Percentiles rank a stretch among this genome's conserved stretches.
phyloP scores from a whole-genome alignment of 2,888 invertebrate species.

The Selenia dentaria region DNA sequence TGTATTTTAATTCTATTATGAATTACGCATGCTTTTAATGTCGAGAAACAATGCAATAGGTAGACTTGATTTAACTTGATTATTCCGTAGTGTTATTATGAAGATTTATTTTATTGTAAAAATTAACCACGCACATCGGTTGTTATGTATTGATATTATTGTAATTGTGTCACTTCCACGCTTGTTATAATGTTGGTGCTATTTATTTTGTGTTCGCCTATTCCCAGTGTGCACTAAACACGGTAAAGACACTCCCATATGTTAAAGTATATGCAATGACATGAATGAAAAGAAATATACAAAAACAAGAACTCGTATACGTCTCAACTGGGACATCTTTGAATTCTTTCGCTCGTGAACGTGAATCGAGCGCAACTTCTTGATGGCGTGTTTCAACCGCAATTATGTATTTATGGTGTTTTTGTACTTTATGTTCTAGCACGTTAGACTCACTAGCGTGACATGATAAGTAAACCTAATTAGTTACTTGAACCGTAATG shows the following conservation, averaged over 20 bases:
- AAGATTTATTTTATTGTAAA: background rate
- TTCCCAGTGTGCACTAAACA: slow-evolving; percentile 12
- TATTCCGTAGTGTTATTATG: background rate
- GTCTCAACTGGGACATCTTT: too few relatives aligned
- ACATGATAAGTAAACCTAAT: too few relatives aligned
- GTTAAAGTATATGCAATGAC: too few relatives aligned
- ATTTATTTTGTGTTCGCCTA: slow-evolving; percentile 58
- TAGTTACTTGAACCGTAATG: too few relatives aligned
- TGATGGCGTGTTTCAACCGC: too few relatives aligned
- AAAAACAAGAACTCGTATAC: too few relatives aligned
- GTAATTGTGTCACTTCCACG: slow-evolving; percentile 18
- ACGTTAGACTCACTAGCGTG: too few relatives aligned
- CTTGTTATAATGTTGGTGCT: slow-evolving; percentile 52
- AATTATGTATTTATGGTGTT: too few relatives aligned
- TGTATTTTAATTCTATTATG: background rate
- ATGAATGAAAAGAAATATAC: too few relatives aligned
- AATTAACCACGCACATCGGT: slow-evolving; percentile 11
- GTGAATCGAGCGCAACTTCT: too few relatives aligned
- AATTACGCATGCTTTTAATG: background rate
- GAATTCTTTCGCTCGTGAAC: too few relatives aligned
- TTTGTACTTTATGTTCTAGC: too few relatives aligned
- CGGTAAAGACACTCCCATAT: slow-evolving; percentile 3
- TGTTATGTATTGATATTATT: slow-evolving; percentile 6
- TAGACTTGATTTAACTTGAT: background rate
- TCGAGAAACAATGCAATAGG: slow-evolving; percentile 1